phyloP scores from a whole-genome alignment of 2,797 vertebrate genomes.

The Crocidura indochinensis region DNA sequence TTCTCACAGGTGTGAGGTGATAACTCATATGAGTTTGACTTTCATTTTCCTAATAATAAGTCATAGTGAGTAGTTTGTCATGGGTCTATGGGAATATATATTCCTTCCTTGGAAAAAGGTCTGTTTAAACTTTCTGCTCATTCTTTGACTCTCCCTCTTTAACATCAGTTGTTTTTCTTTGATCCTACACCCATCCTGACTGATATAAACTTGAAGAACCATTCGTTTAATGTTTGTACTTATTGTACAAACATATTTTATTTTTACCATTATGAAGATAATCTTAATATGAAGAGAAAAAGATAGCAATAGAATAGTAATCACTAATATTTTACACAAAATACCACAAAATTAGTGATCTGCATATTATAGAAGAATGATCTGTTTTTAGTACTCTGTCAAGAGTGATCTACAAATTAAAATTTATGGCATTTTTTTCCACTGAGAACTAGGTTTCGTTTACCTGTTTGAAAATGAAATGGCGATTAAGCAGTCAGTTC shows the following conservation, averaged over 20 bases:
- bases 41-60: too few species aligned
- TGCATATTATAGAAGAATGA: neutral
- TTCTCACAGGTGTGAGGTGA: too few species aligned
- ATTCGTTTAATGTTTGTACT: conserved; percentile 7
- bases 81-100: too few species aligned
- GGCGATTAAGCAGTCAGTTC: neutral
- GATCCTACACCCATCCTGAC: neutral
- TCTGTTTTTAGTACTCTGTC: neutral
- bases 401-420: neutral
- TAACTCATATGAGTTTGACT: too few species aligned
- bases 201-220: neutral
- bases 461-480: neutral
- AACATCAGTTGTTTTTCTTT: neutral
- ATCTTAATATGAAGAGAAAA: conserved; percentile 39
- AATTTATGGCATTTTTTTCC: neutral
- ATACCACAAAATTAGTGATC: neutral
- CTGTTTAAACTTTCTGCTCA: too few species aligned
- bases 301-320: conserved; percentile 30
- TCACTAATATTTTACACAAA: conserved; percentile 14
- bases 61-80: too few species aligned
- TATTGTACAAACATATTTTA: neutral
- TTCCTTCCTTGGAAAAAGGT: too few species aligned
- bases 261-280: conserved; percentile 24
- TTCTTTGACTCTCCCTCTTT: conserved; percentile 20
- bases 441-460: neutral